These are phyloP conservation scores for Ariopsis seemanni DNA, from an alignment of 2,113 vertebrate genomes.

Conservation along the genomic window DNA sequence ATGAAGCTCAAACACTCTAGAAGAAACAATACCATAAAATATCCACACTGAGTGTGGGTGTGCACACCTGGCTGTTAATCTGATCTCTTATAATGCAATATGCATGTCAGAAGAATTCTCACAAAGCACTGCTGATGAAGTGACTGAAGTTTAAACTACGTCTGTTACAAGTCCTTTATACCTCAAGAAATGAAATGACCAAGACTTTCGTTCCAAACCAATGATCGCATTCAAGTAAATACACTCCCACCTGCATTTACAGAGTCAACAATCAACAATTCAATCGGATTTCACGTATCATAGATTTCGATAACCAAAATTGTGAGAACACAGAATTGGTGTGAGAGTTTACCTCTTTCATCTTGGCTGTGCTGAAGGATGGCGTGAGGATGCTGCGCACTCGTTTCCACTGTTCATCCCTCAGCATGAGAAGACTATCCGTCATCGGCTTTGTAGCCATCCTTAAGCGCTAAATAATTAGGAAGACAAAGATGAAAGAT, in stretches of 20 bases:
- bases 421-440: slow-evolving; percentile 85
- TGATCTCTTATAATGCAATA: neutral
- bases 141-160: neutral
- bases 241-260: slow-evolving; percentile 17
- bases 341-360: slow-evolving; percentile 79
- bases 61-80: neutral
- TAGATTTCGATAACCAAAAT: slow-evolving; percentile 21
- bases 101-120: neutral
- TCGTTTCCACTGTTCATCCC: slow-evolving; percentile 84
- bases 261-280: neutral
- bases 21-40: neutral
- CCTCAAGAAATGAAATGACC: neutral
- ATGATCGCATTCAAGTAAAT: slow-evolving; percentile 1
- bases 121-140: neutral
- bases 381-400: slow-evolving; percentile 80
- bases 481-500: neutral
- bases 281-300: slow-evolving; percentile 17
- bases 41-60: neutral
- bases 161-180: neutral
- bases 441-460: slow-evolving; percentile 78
- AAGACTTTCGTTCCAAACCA: slow-evolving; percentile 14
- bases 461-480: slow-evolving; percentile 26
- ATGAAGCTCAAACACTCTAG: slow-evolving; percentile 19
- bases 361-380: slow-evolving; percentile 81
- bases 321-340: neutral